A percentile compares a stretch with the other conserved stretches of the same genome.
Conservation (phyloP, 1,140 invertebrate species). For the Caerostris darwini region DNA sequence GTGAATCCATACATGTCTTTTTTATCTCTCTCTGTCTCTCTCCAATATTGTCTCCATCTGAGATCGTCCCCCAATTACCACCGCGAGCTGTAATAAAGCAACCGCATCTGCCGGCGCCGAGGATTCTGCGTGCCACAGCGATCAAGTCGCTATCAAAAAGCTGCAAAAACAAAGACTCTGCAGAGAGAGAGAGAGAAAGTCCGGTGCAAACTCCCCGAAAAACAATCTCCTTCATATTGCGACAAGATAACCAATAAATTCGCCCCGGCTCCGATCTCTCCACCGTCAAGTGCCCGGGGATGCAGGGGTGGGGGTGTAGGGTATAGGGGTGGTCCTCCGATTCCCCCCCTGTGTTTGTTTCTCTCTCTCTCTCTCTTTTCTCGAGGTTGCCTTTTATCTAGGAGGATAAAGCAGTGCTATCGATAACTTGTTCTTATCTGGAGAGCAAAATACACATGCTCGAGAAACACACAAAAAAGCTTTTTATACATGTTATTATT, state of each 20-base stretch:
- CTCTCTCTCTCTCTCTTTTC: not conserved
- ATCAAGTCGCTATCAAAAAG: slow-evolving; percentile 23
- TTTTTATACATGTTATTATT: slow-evolving; percentile 53
- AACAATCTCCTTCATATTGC: slow-evolving; percentile 18
- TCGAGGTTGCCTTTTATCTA: slow-evolving; percentile 14
- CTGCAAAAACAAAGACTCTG: not conserved
- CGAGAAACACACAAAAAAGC: slow-evolving; percentile 49
- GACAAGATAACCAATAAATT: slow-evolving; percentile 24
- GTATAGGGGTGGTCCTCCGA: not conserved
- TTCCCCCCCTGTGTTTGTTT: slow-evolving; percentile 1
- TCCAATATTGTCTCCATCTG: not conserved
- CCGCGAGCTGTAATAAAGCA: not conserved
- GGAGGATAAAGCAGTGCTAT: slow-evolving; percentile 31
- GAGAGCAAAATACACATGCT: slow-evolving; percentile 67
- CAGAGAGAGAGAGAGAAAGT: not conserved
- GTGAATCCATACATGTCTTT: too few species aligned
- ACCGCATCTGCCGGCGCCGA: slow-evolving; percentile 11
- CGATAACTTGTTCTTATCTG: slow-evolving; percentile 23
- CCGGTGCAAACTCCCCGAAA: slow-evolving; percentile 20
- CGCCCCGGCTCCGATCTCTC: not conserved
- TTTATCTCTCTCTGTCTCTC: not conserved
- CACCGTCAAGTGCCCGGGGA: not conserved
- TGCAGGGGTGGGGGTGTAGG: not conserved
- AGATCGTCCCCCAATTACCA: slow-evolving; percentile 17
- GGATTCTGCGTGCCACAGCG: not conserved